Evolutionary conservation across 2,797 vertebrate genomes (phyloP).

Genomic region (Graptemys geographica): DNA sequence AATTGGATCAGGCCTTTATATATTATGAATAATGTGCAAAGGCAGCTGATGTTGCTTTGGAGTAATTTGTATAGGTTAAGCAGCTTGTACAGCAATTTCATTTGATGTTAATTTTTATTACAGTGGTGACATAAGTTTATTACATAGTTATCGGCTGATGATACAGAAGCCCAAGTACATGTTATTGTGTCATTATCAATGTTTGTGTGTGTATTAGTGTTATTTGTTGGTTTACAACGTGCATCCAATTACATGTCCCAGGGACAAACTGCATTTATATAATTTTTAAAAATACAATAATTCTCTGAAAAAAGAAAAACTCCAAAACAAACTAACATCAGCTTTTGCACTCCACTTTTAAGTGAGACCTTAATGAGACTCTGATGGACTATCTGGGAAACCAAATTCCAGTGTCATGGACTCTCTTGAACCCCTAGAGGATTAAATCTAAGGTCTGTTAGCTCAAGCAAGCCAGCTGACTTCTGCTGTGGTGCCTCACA

Average conservation of each 20-base stretch:
- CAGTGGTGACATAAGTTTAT: not conserved
- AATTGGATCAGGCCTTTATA: constrained; percentile 3
- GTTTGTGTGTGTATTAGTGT: constrained; percentile 1
- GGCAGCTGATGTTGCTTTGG: constrained; percentile 12
- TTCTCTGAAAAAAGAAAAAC: not conserved
- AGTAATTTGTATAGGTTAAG: constrained; percentile 38
- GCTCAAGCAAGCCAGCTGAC: not conserved
- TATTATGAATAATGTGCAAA: not conserved
- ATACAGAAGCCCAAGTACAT: not conserved
- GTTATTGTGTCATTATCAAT: not conserved
- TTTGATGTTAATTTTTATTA: constrained; percentile 20
- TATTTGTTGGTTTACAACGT: not conserved
- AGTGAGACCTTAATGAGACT: not conserved
- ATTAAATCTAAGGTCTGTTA: not conserved
- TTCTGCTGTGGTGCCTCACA: constrained; percentile 5
- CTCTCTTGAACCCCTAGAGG: not conserved
- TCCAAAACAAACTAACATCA: not conserved
- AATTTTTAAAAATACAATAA: not conserved
- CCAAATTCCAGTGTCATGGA: not conserved
- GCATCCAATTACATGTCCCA: not conserved
- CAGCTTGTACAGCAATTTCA: not conserved
- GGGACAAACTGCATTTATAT: not conserved
- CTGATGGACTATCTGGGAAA: not conserved
- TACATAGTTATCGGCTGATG: rapidly evolving
- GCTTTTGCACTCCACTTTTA: not conserved